These are phyloP conservation scores for Diplazon laetatorius DNA, from an alignment of 2,888 invertebrate genomes.

Conservation along the genomic window DNA sequence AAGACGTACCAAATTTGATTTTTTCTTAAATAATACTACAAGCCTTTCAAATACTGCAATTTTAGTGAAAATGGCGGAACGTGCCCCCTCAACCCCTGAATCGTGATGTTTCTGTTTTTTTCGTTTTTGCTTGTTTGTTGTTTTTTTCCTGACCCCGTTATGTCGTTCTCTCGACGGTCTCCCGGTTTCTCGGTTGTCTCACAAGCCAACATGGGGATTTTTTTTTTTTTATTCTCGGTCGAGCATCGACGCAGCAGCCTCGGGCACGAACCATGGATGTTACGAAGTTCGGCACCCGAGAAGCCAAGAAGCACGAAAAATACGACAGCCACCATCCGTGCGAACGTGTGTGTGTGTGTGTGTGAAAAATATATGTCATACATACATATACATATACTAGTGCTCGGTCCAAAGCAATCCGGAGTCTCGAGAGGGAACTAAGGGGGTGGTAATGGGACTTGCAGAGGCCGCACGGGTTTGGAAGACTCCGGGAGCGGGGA, in stretches of 20 bases:
- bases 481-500: constrained; percentile 47
- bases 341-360: constrained; percentile 46
- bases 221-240: neutral
- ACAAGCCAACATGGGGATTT: neutral
- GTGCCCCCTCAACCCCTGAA: too few relatives aligned
- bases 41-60: too few relatives aligned
- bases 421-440: constrained; percentile 60
- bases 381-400: constrained; percentile 21
- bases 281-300: constrained; percentile 35
- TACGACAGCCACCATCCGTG: constrained; percentile 63
- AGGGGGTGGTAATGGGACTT: constrained; percentile 69
- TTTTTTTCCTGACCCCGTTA: neutral
- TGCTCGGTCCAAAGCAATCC: constrained; percentile 40
- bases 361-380: neutral
- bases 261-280: constrained; percentile 29
- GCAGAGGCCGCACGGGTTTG: constrained; percentile 62
- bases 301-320: constrained; percentile 48
- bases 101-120: constrained; percentile 8
- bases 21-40: too few relatives aligned
- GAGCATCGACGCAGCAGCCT: constrained; percentile 8
- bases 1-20: too few relatives aligned
- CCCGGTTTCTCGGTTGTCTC: constrained; percentile 20
- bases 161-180: constrained; percentile 14
- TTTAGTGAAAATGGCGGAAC: too few relatives aligned
- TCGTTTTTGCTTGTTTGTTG: too few relatives aligned